Conservation (phyloP, 2,888 invertebrate genomes). For the Drepana falcataria region DNA sequence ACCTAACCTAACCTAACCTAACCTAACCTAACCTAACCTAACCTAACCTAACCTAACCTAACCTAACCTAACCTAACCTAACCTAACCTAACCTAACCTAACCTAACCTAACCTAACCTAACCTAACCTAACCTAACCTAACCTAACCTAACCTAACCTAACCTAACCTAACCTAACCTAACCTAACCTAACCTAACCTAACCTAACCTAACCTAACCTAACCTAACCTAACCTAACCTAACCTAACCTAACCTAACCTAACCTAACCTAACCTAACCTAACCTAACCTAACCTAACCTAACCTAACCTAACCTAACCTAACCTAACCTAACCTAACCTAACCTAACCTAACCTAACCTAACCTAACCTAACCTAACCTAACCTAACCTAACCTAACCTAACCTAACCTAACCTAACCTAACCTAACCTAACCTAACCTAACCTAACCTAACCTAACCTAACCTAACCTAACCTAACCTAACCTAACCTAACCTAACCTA, state of each 20-base stretch:
- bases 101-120: slow-evolving; percentile 20
- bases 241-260: slow-evolving; percentile 17
- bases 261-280: slow-evolving; percentile 16
- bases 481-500: slow-evolving; percentile 11
- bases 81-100: slow-evolving; percentile 14
- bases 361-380: slow-evolving; percentile 12
- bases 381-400: slow-evolving; percentile 11
- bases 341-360: slow-evolving; percentile 13
- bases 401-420: slow-evolving; percentile 18
- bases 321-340: slow-evolving; percentile 16
- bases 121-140: slow-evolving; percentile 21
- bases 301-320: slow-evolving; percentile 16
- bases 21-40: slow-evolving; percentile 18
- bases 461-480: slow-evolving; percentile 14
- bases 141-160: slow-evolving; percentile 21
- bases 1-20: slow-evolving; percentile 12
- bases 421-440: slow-evolving; percentile 16
- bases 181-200: slow-evolving; percentile 20
- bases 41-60: slow-evolving; percentile 13
- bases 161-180: slow-evolving; percentile 20
- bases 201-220: slow-evolving; percentile 16
- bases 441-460: slow-evolving; percentile 13
- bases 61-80: slow-evolving; percentile 24
- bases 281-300: slow-evolving; percentile 14
- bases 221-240: slow-evolving; percentile 14